Evolutionary conservation across 1,140 invertebrate species (phyloP), one percentile per base, ranked within the genome.

Genomic region (Psix sp.): DNA sequence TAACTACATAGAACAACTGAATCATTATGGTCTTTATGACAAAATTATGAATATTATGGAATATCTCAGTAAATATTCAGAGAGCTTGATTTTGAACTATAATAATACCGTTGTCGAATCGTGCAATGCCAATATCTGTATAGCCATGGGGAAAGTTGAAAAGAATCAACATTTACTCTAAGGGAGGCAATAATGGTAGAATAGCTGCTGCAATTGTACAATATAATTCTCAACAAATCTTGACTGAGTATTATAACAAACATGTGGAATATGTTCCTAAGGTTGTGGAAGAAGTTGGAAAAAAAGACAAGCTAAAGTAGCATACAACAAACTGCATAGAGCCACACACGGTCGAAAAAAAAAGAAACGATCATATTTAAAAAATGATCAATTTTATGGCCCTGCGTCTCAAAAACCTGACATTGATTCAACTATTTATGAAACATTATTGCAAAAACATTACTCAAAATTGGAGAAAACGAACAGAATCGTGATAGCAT

Each of bases 1-100:
- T 33, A 81, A 82, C 57, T 35, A 54, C 46, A 49, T 77, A 31
- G 62, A 67, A 2, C 9, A 46, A 49, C 49, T 81, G 15, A 60
- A 72, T 52, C 17, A 35, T 9, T 29, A 21, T 33, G 67, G 75
- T 26, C 0, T 77, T 1, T 67, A 10, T 7, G 18, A n/a, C 20
- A 4, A 15, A 6, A 6, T 14, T n/a, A n/a, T n/a, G n/a, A n/a
- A n/a, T n/a, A n/a, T n/a, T n/a, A n/a, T n/a, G n/a, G n/a, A n/a
- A n/a, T n/a, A n/a, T n/a, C n/a, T n/a, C n/a, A n/a, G n/a, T n/a
- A n/a, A n/a, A n/a, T n/a, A n/a, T n/a, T n/a, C n/a, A n/a, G n/a
- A n/a, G n/a, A n/a, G n/a, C n/a, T n/a, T n/a, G n/a, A n/a, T n/a
- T n/a, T n/a, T n/a, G n/a, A n/a, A n/a, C n/a, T n/a, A n/a, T n/a